phyloP scores from a whole-genome alignment of 2,888 invertebrate genomes.

The Oscheius myriophilus region DNA sequence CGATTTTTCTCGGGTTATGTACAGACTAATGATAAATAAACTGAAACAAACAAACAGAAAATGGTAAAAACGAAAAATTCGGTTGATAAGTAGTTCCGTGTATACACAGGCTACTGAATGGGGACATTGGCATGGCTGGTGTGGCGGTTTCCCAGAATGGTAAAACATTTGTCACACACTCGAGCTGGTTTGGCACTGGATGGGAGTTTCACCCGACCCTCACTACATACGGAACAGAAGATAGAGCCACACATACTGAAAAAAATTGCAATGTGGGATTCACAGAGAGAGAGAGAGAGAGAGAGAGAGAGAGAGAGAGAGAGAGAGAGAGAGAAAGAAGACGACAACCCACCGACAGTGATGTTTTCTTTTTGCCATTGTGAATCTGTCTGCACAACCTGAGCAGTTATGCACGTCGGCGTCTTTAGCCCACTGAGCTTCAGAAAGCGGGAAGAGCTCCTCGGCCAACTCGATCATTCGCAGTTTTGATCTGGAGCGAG shows the following conservation, averaged over 20 bases:
- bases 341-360: conserved; percentile 58
- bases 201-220: conserved; percentile 52
- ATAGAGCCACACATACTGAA: conserved; percentile 56
- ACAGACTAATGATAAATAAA: too few species aligned
- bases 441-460: conserved; percentile 53
- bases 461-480: conserved; percentile 56
- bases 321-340: background rate
- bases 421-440: conserved; percentile 57
- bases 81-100: too few species aligned
- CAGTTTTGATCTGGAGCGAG: conserved; percentile 52
- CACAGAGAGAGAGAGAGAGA: too few species aligned
- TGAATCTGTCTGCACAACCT: conserved; percentile 47
- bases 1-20: too few species aligned
- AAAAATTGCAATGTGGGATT: background rate
- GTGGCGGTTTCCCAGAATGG: conserved; percentile 7
- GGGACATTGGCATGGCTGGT: background rate
- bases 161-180: conserved; percentile 50
- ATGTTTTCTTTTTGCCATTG: conserved; percentile 54
- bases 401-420: conserved; percentile 45
- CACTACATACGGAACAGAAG: conserved; percentile 54
- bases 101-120: too few species aligned
- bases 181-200: conserved; percentile 52
- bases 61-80: too few species aligned
- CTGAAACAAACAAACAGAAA: too few species aligned
- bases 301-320: background rate